phyloP scores from a whole-genome alignment of 2,888 invertebrate genomes.

The Tipula vernalis region DNA sequence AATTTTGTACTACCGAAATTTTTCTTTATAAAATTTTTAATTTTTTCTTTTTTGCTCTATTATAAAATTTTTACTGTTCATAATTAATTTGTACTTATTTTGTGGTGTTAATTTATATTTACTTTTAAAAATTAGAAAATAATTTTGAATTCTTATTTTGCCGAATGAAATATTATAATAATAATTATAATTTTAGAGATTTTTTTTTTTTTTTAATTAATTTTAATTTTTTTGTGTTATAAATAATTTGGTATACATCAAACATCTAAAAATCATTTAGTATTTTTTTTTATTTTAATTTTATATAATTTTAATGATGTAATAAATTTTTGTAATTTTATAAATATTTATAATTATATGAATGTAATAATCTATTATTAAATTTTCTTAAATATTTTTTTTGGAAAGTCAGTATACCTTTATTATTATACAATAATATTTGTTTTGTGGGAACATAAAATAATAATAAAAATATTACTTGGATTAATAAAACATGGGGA shows the following conservation, averaged over 20 bases:
- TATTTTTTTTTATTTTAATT: not conserved
- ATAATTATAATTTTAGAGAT: not conserved
- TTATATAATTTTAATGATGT: conserved; percentile 6
- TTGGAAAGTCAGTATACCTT: conserved; percentile 7
- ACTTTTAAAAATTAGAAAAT: not conserved
- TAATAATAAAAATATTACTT: not conserved
- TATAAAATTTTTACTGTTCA: not conserved
- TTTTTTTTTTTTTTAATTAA: not conserved
- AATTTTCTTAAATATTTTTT: not conserved
- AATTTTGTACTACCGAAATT: conserved; percentile 10
- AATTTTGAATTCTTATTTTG: not conserved
- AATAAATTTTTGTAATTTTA: not conserved
- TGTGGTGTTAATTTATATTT: conserved; percentile 6
- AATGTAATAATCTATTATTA: not conserved
- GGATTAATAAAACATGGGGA: not conserved
- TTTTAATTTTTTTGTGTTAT: not conserved
- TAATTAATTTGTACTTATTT: conserved; percentile 9
- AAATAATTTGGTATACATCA: conserved; percentile 7
- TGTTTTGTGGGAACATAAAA: not conserved
- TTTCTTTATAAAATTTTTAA: conserved; percentile 7
- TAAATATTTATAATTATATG: not conserved
- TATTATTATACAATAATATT: not conserved
- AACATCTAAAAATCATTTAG: conserved; percentile 8
- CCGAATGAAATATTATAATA: not conserved
- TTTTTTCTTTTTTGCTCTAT: conserved; percentile 5